Conservation (phyloP, 2,797 vertebrate species). For the Lutra lutra region DNA sequence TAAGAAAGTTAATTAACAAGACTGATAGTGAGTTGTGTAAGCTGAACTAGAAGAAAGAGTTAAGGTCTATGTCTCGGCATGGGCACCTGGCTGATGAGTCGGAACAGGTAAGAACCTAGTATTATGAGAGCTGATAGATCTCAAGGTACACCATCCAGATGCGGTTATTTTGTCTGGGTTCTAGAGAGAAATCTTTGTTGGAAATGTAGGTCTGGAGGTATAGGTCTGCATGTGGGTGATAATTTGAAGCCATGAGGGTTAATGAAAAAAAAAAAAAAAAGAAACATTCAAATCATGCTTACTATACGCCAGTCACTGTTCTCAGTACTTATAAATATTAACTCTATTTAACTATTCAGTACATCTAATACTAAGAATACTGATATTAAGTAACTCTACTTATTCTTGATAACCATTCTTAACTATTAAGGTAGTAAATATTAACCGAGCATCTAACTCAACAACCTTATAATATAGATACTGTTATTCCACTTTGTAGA, state of each 20-base stretch:
- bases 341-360: not conserved
- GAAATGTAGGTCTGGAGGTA: not conserved
- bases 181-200: not conserved
- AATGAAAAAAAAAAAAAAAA: not conserved
- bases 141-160: not conserved
- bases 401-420: not conserved
- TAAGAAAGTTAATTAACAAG: not conserved
- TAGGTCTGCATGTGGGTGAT: not conserved
- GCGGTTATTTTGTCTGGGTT: not conserved
- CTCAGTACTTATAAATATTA: slow-evolving; percentile 41
- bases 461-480: not conserved
- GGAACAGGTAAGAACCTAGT: not conserved
- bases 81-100: not conserved
- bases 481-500: not conserved
- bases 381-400: not conserved
- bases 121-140: not conserved
- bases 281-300: not conserved
- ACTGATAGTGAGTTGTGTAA: not conserved
- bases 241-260: not conserved
- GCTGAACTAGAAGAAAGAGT: not conserved
- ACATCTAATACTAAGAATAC: not conserved
- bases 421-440: not conserved
- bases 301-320: not conserved
- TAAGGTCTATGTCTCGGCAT: not conserved
- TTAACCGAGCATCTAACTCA: not conserved